Conservation (phyloP, 2,888 invertebrate species). For the Ypsolopha scabrella region DNA sequence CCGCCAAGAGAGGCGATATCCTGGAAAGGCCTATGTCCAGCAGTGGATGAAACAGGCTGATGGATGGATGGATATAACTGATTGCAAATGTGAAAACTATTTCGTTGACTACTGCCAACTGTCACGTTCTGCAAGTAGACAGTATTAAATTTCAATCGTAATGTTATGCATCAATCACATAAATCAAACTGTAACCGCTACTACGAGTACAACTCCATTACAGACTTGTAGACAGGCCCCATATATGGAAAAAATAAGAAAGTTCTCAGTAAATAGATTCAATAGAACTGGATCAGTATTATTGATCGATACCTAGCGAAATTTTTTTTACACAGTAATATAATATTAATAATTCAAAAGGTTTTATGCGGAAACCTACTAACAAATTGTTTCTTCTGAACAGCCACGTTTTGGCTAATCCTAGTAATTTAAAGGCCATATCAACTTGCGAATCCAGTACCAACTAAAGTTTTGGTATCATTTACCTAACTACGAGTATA, state of each 20-base stretch:
- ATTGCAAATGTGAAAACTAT: too few relatives aligned
- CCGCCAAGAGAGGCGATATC: too few relatives aligned
- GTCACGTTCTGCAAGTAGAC: too few relatives aligned
- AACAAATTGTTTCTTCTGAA: too few relatives aligned
- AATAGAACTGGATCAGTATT: constrained; percentile 52
- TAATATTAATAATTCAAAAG: too few relatives aligned
- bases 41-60: too few relatives aligned
- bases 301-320: constrained; percentile 33
- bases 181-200: constrained; percentile 17
- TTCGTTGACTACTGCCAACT: too few relatives aligned
- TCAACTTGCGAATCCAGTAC: neutral
- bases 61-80: too few relatives aligned
- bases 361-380: too few relatives aligned
- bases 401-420: too few relatives aligned
- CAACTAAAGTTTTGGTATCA: neutral
- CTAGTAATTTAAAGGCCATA: neutral
- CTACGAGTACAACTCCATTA: neutral
- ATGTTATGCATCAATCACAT: neutral
- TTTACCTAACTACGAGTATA: neutral
- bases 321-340: too few relatives aligned
- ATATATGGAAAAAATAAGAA: constrained; percentile 66
- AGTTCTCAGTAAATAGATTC: constrained; percentile 65
- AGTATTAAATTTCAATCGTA: neutral
- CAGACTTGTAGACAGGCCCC: constrained; percentile 47
- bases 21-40: too few relatives aligned